Percentiles rank a stretch among this genome's conserved stretches.
Evolutionary conservation across 2,888 invertebrate genomes (phyloP).

Genomic region (Campaea margaritaria): DNA sequence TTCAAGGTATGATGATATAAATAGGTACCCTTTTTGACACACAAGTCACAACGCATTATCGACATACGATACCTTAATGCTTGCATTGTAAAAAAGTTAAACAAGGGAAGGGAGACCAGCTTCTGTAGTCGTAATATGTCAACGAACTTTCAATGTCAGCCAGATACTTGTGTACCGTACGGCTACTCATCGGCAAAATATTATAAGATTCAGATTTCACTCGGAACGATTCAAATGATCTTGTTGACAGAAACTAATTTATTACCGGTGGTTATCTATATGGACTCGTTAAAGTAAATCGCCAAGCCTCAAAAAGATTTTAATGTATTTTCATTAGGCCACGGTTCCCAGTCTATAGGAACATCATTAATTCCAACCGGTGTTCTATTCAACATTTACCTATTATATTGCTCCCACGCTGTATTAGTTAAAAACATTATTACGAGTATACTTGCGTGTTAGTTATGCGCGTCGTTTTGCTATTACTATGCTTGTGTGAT

Average conservation of each 20-base stretch:
- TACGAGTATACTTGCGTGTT: conserved; percentile 26
- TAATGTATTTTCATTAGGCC: conserved; percentile 53
- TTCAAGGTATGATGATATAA: not conserved
- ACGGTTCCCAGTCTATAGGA: conserved; percentile 50
- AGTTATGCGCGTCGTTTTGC: conserved; percentile 29
- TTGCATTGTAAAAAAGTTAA: conserved; percentile 16
- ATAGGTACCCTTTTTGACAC: not conserved
- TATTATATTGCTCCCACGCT: conserved; percentile 53
- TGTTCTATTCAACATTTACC: conserved; percentile 39
- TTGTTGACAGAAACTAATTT: conserved; percentile 56
- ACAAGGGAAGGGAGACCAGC: conserved; percentile 66
- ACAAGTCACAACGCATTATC: conserved; percentile 21
- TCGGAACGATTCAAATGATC: conserved; percentile 29
- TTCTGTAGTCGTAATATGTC: conserved; percentile 65
- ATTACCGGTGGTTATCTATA: conserved; percentile 49
- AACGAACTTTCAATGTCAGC: conserved; percentile 81
- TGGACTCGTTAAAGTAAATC: conserved; percentile 53
- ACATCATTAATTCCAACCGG: conserved; percentile 52
- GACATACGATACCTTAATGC: conserved; percentile 3
- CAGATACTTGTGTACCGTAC: conserved; percentile 53
- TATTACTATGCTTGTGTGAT: conserved; percentile 32
- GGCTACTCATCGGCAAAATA: conserved; percentile 45
- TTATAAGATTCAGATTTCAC: conserved; percentile 61
- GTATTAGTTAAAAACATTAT: conserved; percentile 29
- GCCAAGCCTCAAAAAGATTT: conserved; percentile 53